Base-by-base conservation (phyloP, 1,140 invertebrate species). In the Drosophila ambigua region DNA sequence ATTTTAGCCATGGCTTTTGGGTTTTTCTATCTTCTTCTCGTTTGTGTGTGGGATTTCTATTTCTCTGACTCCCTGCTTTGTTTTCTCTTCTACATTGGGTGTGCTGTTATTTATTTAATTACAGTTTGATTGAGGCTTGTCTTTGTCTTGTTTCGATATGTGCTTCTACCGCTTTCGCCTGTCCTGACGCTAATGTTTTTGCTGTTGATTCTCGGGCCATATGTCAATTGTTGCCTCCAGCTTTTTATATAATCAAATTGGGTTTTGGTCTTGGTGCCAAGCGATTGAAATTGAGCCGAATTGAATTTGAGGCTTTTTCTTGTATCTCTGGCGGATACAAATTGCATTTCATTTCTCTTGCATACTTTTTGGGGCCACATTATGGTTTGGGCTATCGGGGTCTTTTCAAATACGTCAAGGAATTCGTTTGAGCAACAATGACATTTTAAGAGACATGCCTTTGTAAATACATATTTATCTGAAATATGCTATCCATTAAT, bases 71-170 rank as follows among this genome's bases (percentile, higher is more conserved):
- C 24, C 46, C 41, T 57, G 55, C 49, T 26, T 58, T 28, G 4
- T 8, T 23, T 31, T 20, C 5, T 46, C 43, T 55, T 69, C 15
- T 39, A 15, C 16, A 57, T 15, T 58, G 28, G 46, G 48, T 23
- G 31, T 50, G 24, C 35, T 72, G 68, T 71, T 82, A 75, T 82
- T 82, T 75, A 82, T 87, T 87, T 85, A 85, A 82, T 85, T 85
- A 76, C 61, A 67, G 71, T 81, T 77, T 81, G 82, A 87, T 85
- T 85, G 74, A 72, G 64, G 71, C 63, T 81, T 77, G 72, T 55
- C 67, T 73, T 66, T 60, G 63, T 51, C 75, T 69, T 78, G 54
- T 51, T 8, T 58, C 44, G 24, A 20, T 50, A 31, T 51, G 69
- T 20, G 49, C 26, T 48, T 7, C 23, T 7, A 82, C 24, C 43